Conservation (phyloP, 2,797 vertebrate species). For the Typhlichthys subterraneus region DNA sequence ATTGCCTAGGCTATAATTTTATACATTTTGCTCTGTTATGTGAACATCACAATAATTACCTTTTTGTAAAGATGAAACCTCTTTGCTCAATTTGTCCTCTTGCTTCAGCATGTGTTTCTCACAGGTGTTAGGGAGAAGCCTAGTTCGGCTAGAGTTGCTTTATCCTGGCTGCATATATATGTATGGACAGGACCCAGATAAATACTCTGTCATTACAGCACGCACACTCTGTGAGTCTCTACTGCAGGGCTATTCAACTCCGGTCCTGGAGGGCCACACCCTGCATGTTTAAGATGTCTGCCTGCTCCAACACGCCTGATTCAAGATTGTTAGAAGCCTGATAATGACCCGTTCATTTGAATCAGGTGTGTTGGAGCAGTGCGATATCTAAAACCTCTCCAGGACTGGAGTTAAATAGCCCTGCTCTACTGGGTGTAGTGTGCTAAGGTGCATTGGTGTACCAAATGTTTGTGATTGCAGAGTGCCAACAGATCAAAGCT, state of each 20-base stretch:
- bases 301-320: no score
- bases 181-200: neutral
- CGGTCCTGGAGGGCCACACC: no score
- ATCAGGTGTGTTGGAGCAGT: no score
- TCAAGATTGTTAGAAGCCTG: no score
- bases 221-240: neutral
- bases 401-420: no score
- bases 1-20: neutral
- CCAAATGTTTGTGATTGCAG: slow-evolving; percentile 9
- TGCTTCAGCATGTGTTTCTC: slow-evolving; percentile 1
- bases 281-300: no score
- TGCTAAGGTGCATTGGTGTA: slow-evolving; percentile 10
- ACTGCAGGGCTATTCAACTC: no score
- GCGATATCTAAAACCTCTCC: no score
- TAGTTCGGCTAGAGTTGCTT: neutral
- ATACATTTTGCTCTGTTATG: slow-evolving; percentile 1
- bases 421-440: no score
- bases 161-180: slow-evolving; percentile 8
- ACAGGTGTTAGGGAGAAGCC: neutral
- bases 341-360: no score
- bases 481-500: slow-evolving; percentile 50
- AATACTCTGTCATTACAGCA: no score
- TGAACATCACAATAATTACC: neutral
- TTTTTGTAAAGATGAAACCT: slow-evolving; percentile 7
- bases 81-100: neutral